A percentile compares a stretch with the other conserved stretches of the same genome.
Evolutionary conservation across 2,797 vertebrate genomes (phyloP).

Genomic region (Heliangelus exortis): DNA sequence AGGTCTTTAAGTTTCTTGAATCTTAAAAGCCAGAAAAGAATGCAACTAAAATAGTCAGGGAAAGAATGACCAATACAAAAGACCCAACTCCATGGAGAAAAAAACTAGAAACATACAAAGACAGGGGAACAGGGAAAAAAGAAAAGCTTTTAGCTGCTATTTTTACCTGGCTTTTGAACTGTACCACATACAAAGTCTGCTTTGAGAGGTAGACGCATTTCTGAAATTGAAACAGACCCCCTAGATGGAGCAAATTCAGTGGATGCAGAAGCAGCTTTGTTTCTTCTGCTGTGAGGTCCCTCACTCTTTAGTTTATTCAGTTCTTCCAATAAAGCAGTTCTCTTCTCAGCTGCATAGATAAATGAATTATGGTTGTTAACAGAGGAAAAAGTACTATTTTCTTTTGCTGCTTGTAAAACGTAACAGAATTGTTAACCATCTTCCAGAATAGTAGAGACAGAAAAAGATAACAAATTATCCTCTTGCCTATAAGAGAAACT

Average conservation of each 20-base stretch:
- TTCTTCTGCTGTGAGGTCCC: slow-evolving; percentile 78
- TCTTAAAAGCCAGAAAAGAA: background rate
- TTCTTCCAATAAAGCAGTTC: slow-evolving; percentile 85
- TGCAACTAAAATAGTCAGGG: background rate
- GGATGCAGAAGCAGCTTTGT: slow-evolving; percentile 30
- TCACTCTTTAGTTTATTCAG: slow-evolving; percentile 87
- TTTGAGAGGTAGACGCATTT: slow-evolving; percentile 93
- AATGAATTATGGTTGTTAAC: background rate
- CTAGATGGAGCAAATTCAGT: slow-evolving; percentile 80
- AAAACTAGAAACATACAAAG: background rate
- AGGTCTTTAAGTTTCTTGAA: background rate
- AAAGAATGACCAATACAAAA: background rate
- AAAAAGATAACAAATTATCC: background rate
- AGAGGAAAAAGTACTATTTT: background rate
- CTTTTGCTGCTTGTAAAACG: background rate
- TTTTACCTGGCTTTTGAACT: slow-evolving; percentile 88
- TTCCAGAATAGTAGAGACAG: background rate
- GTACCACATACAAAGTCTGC: slow-evolving; percentile 93
- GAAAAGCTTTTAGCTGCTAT: background rate
- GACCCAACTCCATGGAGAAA: accelerated
- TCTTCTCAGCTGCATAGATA: slow-evolving; percentile 85
- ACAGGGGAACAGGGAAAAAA: background rate
- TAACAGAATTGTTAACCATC: background rate
- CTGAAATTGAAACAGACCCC: slow-evolving; percentile 89
- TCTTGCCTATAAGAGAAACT: background rate